Evolutionary conservation across 1,140 invertebrate species (phyloP), one percentile per base, ranked within the genome.

Genomic region (Drosophila rhopaloa): DNA sequence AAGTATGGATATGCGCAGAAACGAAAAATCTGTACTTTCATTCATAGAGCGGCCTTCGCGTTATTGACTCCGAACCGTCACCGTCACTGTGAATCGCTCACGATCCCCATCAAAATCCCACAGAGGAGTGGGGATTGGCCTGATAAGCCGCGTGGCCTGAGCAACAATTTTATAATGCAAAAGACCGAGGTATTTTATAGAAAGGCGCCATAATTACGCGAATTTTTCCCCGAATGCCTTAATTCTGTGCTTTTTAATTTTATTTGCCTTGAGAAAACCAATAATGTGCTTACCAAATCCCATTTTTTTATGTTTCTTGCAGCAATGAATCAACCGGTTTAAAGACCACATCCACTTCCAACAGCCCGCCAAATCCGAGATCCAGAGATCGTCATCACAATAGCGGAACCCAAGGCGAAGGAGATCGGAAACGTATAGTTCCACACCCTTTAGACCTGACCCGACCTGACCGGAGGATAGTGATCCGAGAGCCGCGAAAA

Each of bases 291-390:
- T 73, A 85, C 40, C 50, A 68, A 66, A 62, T 80, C 24, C 14
- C 51, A 59, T 53, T 61, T 63, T 63, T 63, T 37, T n/a, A 8
- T 54, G 24, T 41, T 71, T 66, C 19, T 79, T 89, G 13, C 63
- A 88, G 83, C 79, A 77, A 88, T 88, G 83, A 47, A 77, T 83
- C 75, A 55, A 59, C 70, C 79, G 38, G 78, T 70, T 73, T 88
- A 47, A 86, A 61, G 65, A 51, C 37, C 50, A 38, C 35, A 53
- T 19, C 60, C 47, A 66, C 7, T 3, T 5, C 46, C 59, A 65
- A 29, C 44, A 37, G 27, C n/a, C 16, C 54, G n/a, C 3, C 32
- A 44, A 8, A 55, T 38, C 24, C 2, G 9, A 46, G n/a, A 16
- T 29, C 60, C 19, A 41, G 13, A 66, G 44, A 50, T 63, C 27